Conservation (phyloP, 2,113 vertebrate species). For the Nothoprocta perdicaria region DNA sequence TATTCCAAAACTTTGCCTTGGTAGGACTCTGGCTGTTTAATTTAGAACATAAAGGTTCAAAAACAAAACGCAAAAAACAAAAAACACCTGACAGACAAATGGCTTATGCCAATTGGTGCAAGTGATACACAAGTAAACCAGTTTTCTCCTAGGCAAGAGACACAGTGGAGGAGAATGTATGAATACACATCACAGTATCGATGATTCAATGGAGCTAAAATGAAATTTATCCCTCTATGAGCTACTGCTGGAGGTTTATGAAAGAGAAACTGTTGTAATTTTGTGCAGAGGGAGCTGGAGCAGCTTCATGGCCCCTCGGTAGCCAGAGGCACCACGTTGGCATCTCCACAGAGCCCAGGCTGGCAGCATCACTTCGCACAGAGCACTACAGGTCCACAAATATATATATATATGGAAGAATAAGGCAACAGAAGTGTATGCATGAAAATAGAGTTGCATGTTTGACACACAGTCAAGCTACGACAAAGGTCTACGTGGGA, state of each 20-base stretch:
- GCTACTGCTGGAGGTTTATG: conserved; percentile 8
- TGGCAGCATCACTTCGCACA: too few species aligned
- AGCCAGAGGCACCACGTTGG: not conserved
- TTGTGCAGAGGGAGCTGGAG: not conserved
- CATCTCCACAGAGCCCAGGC: not conserved
- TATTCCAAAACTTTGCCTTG: not conserved
- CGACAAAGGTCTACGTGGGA: not conserved
- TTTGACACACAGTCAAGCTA: conserved; percentile 3
- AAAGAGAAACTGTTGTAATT: not conserved
- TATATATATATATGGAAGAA: not conserved
- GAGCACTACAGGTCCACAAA: too few species aligned
- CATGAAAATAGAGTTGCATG: not conserved
- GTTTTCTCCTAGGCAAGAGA: conserved; percentile 2
- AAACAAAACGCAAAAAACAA: conserved; percentile 6
- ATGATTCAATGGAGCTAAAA: not conserved
- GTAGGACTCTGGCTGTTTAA: not conserved
- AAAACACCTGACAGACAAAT: not conserved
- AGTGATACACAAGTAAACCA: not conserved
- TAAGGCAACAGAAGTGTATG: not conserved
- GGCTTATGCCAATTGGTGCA: not conserved
- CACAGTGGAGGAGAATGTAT: not conserved
- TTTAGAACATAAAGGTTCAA: not conserved
- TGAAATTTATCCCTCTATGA: not conserved
- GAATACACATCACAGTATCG: not conserved
- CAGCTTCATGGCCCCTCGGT: not conserved